phyloP scores from a whole-genome alignment of 2,888 invertebrate species.

The Napeogenes inachia region DNA sequence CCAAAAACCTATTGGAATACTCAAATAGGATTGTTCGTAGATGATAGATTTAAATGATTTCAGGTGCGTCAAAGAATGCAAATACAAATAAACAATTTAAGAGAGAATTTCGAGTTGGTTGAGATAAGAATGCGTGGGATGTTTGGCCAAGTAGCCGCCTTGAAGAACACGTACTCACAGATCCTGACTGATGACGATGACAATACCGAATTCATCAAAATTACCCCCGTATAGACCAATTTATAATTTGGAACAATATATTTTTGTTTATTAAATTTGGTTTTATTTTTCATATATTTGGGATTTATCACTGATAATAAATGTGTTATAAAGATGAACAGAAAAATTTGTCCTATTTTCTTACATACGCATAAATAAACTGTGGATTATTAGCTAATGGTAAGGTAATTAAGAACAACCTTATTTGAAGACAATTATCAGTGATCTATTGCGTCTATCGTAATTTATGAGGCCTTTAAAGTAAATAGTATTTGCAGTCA shows the following conservation, averaged over 20 bases:
- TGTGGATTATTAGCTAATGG: too few species aligned
- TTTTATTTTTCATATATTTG: not conserved
- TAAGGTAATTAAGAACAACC: too few species aligned
- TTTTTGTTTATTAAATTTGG: not conserved
- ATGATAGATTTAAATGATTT: constrained; percentile 12
- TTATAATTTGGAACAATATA: not conserved
- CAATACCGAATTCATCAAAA: constrained; percentile 25
- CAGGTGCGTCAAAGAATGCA: constrained; percentile 84
- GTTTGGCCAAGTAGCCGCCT: constrained; percentile 80
- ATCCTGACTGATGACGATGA: constrained; percentile 51
- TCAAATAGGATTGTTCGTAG: not conserved
- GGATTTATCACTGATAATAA: too few species aligned
- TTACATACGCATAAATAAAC: too few species aligned
- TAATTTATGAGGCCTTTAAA: too few species aligned
- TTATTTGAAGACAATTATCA: too few species aligned
- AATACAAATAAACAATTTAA: constrained; percentile 80
- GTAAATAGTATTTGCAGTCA: too few species aligned
- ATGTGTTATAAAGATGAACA: too few species aligned
- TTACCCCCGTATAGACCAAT: constrained; percentile 10
- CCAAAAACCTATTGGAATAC: not conserved
- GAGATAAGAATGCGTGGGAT: constrained; percentile 80
- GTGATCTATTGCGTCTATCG: too few species aligned
- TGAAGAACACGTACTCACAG: constrained; percentile 68
- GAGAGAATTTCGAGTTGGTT: constrained; percentile 82
- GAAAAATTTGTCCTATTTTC: too few species aligned